These are phyloP conservation scores for Epinephelus awoara DNA, from an alignment of 2,797 vertebrate species.

Conservation along the genomic window DNA sequence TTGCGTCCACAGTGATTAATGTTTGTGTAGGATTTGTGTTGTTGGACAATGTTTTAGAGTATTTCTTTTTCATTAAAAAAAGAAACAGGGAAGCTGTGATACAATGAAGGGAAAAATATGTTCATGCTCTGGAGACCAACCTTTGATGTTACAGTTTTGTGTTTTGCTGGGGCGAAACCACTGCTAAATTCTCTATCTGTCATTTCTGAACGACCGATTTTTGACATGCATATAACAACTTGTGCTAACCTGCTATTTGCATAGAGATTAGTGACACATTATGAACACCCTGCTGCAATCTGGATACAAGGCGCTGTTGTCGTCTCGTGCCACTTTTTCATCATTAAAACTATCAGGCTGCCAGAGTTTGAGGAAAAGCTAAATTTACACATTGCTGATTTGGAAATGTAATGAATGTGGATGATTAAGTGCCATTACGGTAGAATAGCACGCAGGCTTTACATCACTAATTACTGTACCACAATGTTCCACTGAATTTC, in stretches of 20 bases:
- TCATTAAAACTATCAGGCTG: constrained; percentile 1
- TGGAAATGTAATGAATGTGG: neutral
- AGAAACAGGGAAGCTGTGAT: neutral
- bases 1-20: neutral
- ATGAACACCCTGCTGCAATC: constrained; percentile 8
- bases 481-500: neutral
- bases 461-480: neutral
- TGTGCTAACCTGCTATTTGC: constrained; percentile 23
- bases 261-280: constrained; percentile 35
- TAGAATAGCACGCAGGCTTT: neutral
- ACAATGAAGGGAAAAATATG: neutral
- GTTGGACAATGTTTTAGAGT: neutral
- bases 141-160: neutral
- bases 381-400: constrained; percentile 9
- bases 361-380: neutral
- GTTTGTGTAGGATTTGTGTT: neutral
- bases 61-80: constrained; percentile 4
- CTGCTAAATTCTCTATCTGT: neutral
- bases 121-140: neutral
- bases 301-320: constrained; percentile 3
- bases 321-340: neutral
- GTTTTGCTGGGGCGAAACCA: constrained; percentile 4
- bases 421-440: constrained; percentile 4
- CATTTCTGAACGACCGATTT: constrained; percentile 5
- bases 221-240: constrained; percentile 27